Percentiles rank a stretch among this genome's conserved stretches.
These are phyloP conservation scores for Andrena marginata DNA, from an alignment of 2,888 invertebrate species.

Conservation along the genomic window DNA sequence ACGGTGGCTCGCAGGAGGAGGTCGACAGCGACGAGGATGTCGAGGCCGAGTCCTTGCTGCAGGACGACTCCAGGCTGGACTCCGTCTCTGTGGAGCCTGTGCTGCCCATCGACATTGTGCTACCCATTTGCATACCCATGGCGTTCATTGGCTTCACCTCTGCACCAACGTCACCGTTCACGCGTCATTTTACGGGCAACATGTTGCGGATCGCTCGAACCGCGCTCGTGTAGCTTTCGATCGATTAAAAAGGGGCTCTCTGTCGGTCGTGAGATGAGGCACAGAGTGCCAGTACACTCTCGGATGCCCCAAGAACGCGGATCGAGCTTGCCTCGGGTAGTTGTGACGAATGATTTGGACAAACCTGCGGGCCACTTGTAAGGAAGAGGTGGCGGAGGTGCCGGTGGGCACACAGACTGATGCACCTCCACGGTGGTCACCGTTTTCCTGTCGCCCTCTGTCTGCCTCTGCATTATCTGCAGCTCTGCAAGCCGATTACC, in stretches of 20 bases:
- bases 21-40: constrained; percentile 82
- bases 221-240: too few relatives aligned
- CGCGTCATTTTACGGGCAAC: constrained; percentile 12
- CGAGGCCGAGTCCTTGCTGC: constrained; percentile 82
- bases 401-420: constrained; percentile 84
- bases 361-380: constrained; percentile 83
- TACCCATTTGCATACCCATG: constrained; percentile 84
- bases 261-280: too few relatives aligned
- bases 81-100: constrained; percentile 84
- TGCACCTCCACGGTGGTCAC: constrained; percentile 92
- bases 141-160: constrained; percentile 83
- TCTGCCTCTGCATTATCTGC: constrained; percentile 77
- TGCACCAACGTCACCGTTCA: constrained; percentile 40
- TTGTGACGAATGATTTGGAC: constrained; percentile 15
- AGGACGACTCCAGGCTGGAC: constrained; percentile 82
- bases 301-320: neutral
- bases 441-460: constrained; percentile 87
- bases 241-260: too few relatives aligned
- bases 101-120: constrained; percentile 84
- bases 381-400: constrained; percentile 82
- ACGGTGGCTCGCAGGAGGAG: constrained; percentile 82
- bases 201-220: neutral
- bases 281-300: too few relatives aligned
- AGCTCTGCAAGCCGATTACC: constrained; percentile 73
- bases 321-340: neutral